These are phyloP conservation scores for Petrosia ficiformis DNA, from an alignment of 37 sponge, comb jelly and placozoan genomes.

Conservation along the genomic window DNA sequence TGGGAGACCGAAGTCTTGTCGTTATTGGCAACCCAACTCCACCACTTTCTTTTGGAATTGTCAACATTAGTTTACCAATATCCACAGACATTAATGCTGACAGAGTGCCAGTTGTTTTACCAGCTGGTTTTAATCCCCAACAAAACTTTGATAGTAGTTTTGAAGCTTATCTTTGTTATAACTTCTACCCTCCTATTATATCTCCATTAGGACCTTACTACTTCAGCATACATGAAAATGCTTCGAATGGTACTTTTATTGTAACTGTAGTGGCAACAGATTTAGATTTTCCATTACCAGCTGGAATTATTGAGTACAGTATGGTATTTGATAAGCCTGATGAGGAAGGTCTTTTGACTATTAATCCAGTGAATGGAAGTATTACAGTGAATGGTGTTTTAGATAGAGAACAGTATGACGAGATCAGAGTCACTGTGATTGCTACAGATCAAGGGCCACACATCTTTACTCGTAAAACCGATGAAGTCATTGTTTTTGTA, in stretches of 20 bases:
- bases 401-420: constrained; percentile 46
- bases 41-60: background rate
- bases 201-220: background rate
- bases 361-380: constrained; percentile 47
- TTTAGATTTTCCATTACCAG: constrained; percentile 28
- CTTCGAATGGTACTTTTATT: background rate
- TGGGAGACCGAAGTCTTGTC: background rate
- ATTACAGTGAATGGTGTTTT: constrained; percentile 27
- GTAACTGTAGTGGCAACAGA: constrained; percentile 46
- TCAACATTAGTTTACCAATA: constrained; percentile 3
- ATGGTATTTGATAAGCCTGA: constrained; percentile 16
- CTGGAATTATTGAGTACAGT: constrained; percentile 38
- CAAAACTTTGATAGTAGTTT: constrained; percentile 44
- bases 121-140: constrained; percentile 43
- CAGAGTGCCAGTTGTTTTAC: background rate
- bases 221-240: background rate
- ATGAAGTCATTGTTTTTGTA: constrained; percentile 25
- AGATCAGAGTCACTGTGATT: constrained; percentile 22
- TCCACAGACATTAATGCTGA: background rate
- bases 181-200: constrained; percentile 44
- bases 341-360: constrained; percentile 24
- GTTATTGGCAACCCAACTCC: constrained; percentile 32
- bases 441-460: constrained; percentile 76
- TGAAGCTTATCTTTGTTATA: constrained; percentile 45
- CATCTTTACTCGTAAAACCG: constrained; percentile 33